phyloP scores from a whole-genome alignment of 2,113 vertebrate species.

The Strigops habroptila region DNA sequence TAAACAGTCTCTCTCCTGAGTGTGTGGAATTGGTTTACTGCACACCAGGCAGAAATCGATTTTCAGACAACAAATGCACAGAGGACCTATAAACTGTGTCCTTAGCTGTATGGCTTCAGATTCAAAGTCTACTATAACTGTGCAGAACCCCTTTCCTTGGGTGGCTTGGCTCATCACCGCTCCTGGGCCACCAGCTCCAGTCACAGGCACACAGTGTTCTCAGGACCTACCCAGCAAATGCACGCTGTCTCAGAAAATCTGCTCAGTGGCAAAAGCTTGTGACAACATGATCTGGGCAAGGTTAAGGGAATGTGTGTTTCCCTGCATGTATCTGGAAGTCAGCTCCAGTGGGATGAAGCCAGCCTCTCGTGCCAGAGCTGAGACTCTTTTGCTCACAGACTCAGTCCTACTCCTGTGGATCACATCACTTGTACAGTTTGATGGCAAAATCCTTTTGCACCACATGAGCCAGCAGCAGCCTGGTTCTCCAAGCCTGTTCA shows the following conservation, averaged over 20 bases:
- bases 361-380: neutral
- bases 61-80: neutral
- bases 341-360: rapidly evolving
- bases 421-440: rapidly evolving
- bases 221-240: neutral
- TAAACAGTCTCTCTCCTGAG: too few species aligned
- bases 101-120: neutral
- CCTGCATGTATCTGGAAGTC: neutral
- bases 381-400: neutral
- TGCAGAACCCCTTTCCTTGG: neutral
- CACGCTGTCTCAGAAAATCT: neutral
- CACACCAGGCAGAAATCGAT: too few species aligned
- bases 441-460: neutral
- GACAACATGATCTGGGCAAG: neutral
- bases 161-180: neutral
- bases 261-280: neutral
- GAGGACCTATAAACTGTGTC: neutral
- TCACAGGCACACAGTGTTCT: neutral
- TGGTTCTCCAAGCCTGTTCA: neutral
- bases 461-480: rapidly evolving
- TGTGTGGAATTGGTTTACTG: too few species aligned
- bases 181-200: neutral
- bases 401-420: neutral
- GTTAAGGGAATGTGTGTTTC: neutral
- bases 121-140: neutral